Evolutionary conservation across 2,888 invertebrate genomes (phyloP).

Genomic region (Caradrina kadenii): DNA sequence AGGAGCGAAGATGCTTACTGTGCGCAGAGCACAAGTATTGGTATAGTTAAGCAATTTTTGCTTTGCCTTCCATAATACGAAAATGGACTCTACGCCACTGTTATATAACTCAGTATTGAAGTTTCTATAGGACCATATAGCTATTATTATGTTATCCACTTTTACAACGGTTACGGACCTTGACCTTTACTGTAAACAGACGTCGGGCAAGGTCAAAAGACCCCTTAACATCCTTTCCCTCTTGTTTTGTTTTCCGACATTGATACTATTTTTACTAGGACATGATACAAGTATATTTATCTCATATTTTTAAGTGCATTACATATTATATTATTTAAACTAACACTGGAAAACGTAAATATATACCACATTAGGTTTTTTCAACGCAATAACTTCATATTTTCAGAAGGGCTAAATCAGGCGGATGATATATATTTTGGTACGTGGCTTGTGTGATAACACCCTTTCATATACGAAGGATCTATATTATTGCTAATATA

Average conservation of each 20-base stretch:
- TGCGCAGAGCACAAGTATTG: too few relatives aligned
- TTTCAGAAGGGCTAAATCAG: slow-evolving; percentile 28
- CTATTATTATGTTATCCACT: background rate
- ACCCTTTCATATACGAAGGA: slow-evolving; percentile 25
- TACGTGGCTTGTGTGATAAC: slow-evolving; percentile 48
- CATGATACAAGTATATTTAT: background rate
- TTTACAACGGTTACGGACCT: slow-evolving; percentile 17
- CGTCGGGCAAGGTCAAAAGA: slow-evolving; percentile 1
- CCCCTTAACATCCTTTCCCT: slow-evolving; percentile 8
- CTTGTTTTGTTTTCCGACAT: slow-evolving; percentile 11
- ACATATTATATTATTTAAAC: background rate
- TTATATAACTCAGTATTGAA: too few relatives aligned
- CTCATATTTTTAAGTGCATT: background rate
- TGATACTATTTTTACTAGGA: background rate
- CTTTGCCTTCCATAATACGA: too few relatives aligned
- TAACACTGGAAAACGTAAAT: background rate
- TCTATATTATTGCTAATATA: slow-evolving; percentile 43
- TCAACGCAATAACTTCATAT: slow-evolving; percentile 18
- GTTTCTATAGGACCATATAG: too few relatives aligned
- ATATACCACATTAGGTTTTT: slow-evolving; percentile 14
- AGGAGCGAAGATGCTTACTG: too few relatives aligned
- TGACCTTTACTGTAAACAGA: slow-evolving; percentile 13
- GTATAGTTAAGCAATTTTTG: too few relatives aligned
- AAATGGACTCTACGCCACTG: too few relatives aligned
- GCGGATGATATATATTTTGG: slow-evolving; percentile 31